phyloP scores from a whole-genome alignment of 2,888 invertebrate genomes.

The Poecilus cupreus region DNA sequence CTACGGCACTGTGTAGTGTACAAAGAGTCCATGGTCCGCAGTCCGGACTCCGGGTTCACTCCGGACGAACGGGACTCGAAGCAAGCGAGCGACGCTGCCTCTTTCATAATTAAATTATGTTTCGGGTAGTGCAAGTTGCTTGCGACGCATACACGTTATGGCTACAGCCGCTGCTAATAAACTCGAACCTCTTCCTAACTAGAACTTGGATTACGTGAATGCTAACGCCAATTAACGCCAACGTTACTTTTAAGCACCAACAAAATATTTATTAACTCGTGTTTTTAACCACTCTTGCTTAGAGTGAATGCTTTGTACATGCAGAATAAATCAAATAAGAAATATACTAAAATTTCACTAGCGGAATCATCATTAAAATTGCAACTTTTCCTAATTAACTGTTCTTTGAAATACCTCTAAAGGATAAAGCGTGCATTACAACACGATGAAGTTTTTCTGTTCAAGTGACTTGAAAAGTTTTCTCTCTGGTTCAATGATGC shows the following conservation, averaged over 20 bases:
- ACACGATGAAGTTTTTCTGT: too few relatives aligned
- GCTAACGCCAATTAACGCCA: conserved; percentile 20
- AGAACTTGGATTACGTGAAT: conserved; percentile 28
- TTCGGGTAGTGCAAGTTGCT: conserved; percentile 47
- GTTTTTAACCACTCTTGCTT: too few relatives aligned
- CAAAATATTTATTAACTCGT: too few relatives aligned
- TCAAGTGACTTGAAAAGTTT: too few relatives aligned
- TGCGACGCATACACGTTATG: conserved; percentile 45
- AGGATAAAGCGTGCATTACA: too few relatives aligned
- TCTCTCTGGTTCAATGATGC: too few relatives aligned
- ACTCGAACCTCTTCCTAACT: conserved; percentile 42
- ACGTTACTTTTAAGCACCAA: neutral
- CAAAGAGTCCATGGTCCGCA: neutral
- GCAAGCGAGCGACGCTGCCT: neutral
- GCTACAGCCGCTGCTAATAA: conserved; percentile 39
- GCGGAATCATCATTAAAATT: too few relatives aligned
- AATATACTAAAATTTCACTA: too few relatives aligned
- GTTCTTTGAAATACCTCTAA: too few relatives aligned
- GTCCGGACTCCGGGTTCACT: neutral
- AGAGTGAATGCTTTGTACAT: too few relatives aligned
- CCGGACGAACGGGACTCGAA: neutral
- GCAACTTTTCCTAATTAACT: too few relatives aligned
- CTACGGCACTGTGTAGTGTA: neutral
- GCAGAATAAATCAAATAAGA: too few relatives aligned
- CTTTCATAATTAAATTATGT: conserved; percentile 54